Evolutionary conservation across 2,113 vertebrate genomes (phyloP).

Genomic region (Hemibates koningsi): DNA sequence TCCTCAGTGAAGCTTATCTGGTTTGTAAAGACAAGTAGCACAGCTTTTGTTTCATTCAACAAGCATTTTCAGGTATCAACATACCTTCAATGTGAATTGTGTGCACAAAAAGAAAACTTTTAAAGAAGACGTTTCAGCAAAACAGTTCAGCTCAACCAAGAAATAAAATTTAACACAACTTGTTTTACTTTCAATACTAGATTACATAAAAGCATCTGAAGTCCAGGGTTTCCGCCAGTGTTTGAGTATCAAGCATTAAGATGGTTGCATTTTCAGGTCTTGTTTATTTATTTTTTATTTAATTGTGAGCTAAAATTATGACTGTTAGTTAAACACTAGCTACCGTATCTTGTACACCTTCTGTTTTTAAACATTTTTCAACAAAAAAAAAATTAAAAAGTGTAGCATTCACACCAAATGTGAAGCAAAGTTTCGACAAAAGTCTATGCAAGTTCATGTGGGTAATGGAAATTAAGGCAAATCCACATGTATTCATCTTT

Average conservation of each 20-base stretch:
- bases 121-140: background rate
- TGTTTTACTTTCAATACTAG: background rate
- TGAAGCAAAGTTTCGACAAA: background rate
- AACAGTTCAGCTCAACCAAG: background rate
- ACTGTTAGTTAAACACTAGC: background rate
- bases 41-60: background rate
- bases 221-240: background rate
- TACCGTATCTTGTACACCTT: background rate
- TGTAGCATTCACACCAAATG: background rate
- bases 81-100: background rate
- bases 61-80: background rate
- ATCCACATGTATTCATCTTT: background rate
- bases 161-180: background rate
- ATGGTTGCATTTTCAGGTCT: background rate
- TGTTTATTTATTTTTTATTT: background rate
- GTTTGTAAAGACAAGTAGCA: background rate
- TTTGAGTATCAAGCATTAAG: background rate
- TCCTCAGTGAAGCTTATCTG: background rate
- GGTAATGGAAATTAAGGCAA: background rate
- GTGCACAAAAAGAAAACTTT: background rate
- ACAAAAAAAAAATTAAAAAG: background rate
- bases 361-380: background rate
- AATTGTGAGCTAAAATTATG: background rate
- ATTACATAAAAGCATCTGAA: background rate
- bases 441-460: background rate